Base-by-base conservation (phyloP, 2,797 vertebrate genomes). In the Sebastes melanostomus region DNA sequence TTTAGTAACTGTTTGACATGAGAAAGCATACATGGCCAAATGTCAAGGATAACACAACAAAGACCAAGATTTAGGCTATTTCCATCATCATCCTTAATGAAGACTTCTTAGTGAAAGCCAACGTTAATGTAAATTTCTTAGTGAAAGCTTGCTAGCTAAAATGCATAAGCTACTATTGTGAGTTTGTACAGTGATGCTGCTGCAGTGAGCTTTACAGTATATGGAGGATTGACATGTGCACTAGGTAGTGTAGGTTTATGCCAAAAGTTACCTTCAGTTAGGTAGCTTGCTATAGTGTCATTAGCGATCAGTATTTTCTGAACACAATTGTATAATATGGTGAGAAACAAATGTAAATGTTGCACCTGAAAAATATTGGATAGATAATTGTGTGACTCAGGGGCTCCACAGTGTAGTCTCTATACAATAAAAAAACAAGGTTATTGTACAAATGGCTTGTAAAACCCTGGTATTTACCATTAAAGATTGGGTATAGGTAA, bases 341-440 rank as follows among this genome's bases (percentile, higher is more conserved):
- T 42, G 38, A 42, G 14, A 42, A 42, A 16, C 34, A 16, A 42
- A 42, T 16, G 38, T 13, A 42, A 42, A 42, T 16, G 14, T 16
- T 42, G 38, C 38, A 42, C 0, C 2, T 7, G 14, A 42, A 42
- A 42, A 16, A 42, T 42, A 42, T 0, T 14, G 38, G 0, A 42
- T 42, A 42, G 38, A 42, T 42, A 42, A 42, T 42, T 42, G 0
- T 42, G 38, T 16, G 38, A 42, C 0, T 42, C 38, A 16, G 38
- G 38, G 38, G 0, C 14, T 42, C 38, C 38, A 42, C 0, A 7
- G 14, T 42, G 38, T 0, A 14, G 38, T 1, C 0, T 16, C 13
- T 42, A 14, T 42, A 42, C 38, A 42, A 42, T 16, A 42, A 1
- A 0, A 42, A 38, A 0, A 38, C 36, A 38, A 38, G 36, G 12